These are phyloP conservation scores for Drosophila nr. fundita DNA, from an alignment of 2,888 invertebrate genomes.

Conservation along the genomic window DNA sequence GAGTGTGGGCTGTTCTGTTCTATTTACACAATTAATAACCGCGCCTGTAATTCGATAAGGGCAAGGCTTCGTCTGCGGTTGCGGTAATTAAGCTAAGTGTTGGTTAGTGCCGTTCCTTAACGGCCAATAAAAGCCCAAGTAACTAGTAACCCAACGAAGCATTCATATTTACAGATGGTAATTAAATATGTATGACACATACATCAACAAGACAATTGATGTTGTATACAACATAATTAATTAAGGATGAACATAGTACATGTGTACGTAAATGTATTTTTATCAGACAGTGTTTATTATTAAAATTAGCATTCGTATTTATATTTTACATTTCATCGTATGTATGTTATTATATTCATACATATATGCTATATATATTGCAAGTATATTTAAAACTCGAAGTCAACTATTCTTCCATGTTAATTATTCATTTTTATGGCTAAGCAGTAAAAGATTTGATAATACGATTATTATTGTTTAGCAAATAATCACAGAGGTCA, in stretches of 20 bases:
- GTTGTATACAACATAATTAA: background rate
- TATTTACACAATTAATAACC: conserved; percentile 62
- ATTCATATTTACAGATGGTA: background rate
- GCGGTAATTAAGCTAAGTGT: conserved; percentile 29
- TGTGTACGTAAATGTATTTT: background rate
- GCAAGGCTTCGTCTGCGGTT: conserved; percentile 31
- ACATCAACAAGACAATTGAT: background rate
- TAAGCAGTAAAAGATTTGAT: background rate
- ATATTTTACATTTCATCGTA: background rate
- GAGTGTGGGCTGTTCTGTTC: conserved; percentile 18
- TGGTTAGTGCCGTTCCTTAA: conserved; percentile 1
- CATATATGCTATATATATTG: background rate
- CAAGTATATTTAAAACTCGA: background rate
- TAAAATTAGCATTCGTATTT: background rate
- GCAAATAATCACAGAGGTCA: conserved; percentile 23
- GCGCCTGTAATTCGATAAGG: conserved; percentile 33
- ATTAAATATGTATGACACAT: background rate
- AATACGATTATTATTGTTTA: conserved; percentile 21
- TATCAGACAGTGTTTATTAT: background rate
- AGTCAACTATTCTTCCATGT: background rate
- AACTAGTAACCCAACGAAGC: background rate
- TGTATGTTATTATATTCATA: background rate
- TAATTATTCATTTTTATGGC: conserved; percentile 7
- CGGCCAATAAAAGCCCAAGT: background rate
- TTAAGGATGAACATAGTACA: background rate